phyloP scores from a whole-genome alignment of 92 coral and sea anemone species.

The Epizoanthus rinbou region DNA sequence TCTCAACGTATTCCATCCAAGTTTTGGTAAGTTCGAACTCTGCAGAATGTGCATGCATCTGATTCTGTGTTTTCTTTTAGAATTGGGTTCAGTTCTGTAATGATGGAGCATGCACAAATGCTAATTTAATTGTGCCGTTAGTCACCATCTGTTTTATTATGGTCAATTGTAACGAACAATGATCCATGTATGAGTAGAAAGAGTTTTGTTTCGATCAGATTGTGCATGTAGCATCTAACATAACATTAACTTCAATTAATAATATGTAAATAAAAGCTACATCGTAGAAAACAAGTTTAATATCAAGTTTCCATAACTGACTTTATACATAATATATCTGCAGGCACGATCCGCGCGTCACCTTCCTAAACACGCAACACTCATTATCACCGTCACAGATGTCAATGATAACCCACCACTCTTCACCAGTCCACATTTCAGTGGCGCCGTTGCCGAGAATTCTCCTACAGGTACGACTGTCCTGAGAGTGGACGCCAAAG shows the following conservation, averaged over 20 bases:
- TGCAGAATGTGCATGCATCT: background rate
- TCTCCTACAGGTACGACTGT: constrained; percentile 67
- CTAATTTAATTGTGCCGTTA: too few species aligned
- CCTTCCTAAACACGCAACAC: constrained; percentile 77
- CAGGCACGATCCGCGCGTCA: constrained; percentile 76
- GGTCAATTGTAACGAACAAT: too few species aligned
- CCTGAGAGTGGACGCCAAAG: constrained; percentile 75
- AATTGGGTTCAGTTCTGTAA: too few species aligned
- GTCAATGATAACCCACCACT: constrained; percentile 77
- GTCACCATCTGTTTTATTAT: too few species aligned
- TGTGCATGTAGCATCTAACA: too few species aligned
- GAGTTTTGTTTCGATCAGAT: background rate
- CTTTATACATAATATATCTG: background rate
- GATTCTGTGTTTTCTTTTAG: background rate
- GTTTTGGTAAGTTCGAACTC: constrained; percentile 61
- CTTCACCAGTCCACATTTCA: constrained; percentile 55
- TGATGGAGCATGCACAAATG: too few species aligned
- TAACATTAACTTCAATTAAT: background rate
- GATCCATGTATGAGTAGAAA: background rate
- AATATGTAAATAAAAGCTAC: background rate
- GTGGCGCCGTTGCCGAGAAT: constrained; percentile 64
- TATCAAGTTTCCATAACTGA: background rate
- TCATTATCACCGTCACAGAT: constrained; percentile 65
- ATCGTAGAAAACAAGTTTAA: background rate
- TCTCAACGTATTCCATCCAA: constrained; percentile 47